phyloP scores from a whole-genome alignment of 2,113 vertebrate species.

The Gadus macrocephalus region DNA sequence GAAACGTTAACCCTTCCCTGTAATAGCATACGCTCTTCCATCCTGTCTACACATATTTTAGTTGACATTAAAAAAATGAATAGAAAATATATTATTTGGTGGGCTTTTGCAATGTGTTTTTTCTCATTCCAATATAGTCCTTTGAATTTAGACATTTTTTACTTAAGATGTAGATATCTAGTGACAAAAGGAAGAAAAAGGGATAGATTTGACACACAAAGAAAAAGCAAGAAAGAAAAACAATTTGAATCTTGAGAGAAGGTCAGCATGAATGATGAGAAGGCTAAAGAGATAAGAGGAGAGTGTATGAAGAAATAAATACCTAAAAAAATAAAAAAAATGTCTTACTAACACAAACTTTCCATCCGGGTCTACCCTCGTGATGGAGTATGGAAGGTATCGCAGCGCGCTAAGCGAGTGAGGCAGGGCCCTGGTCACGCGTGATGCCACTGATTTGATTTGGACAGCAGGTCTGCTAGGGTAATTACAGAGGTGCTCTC shows the following conservation, averaged over 20 bases:
- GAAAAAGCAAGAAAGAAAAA: conserved; percentile 51
- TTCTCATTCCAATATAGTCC: too few species aligned
- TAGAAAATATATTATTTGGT: background rate
- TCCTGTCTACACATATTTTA: too few species aligned
- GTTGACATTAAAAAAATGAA: background rate
- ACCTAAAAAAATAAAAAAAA: conserved; percentile 40
- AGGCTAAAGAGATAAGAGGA: too few species aligned
- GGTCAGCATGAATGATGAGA: too few species aligned
- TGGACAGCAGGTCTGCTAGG: conserved; percentile 64
- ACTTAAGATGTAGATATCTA: background rate
- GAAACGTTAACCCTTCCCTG: too few species aligned
- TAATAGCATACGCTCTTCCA: too few species aligned
- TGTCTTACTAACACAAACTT: too few species aligned
- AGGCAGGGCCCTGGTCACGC: conserved; percentile 68
- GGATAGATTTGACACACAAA: background rate
- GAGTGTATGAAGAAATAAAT: conserved; percentile 23
- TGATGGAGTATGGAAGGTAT: too few species aligned
- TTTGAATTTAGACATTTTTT: too few species aligned
- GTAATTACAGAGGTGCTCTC: conserved; percentile 71
- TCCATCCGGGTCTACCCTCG: too few species aligned
- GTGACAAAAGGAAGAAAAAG: background rate
- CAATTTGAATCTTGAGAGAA: conserved; percentile 7
- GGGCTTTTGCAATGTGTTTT: too few species aligned
- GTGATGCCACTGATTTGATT: conserved; percentile 71
- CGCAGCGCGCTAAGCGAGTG: conserved; percentile 45